phyloP scores from a whole-genome alignment of 2,797 vertebrate genomes.

The Tiaroga cobitis region DNA sequence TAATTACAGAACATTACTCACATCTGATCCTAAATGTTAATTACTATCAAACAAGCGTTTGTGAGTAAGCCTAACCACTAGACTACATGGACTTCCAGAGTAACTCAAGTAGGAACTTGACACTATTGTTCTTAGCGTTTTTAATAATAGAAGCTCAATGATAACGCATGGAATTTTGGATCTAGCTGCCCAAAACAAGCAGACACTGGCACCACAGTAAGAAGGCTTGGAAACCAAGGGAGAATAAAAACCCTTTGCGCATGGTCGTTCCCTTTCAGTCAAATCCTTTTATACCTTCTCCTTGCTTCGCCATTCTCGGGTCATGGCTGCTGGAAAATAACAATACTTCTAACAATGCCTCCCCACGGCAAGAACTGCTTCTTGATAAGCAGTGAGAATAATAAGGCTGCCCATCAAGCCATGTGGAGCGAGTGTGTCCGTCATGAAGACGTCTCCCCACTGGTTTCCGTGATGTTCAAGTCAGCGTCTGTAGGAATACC shows the following conservation, averaged over 20 bases:
- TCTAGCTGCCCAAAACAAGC: slow-evolving; percentile 38
- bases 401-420: slow-evolving; percentile 57
- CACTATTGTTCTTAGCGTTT: background rate
- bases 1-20: slow-evolving; percentile 17
- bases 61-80: slow-evolving; percentile 5
- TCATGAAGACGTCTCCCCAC: slow-evolving; percentile 82
- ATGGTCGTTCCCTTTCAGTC: slow-evolving; percentile 32
- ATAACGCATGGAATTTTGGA: slow-evolving; percentile 7
- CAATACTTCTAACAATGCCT: slow-evolving; percentile 61
- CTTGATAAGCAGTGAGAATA: slow-evolving; percentile 41
- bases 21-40: slow-evolving; percentile 24
- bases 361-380: slow-evolving; percentile 58
- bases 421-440: slow-evolving; percentile 64
- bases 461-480: slow-evolving; percentile 82
- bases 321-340: slow-evolving; percentile 30
- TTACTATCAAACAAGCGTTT: slow-evolving; percentile 8
- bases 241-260: slow-evolving; percentile 14
- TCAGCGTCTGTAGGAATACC: slow-evolving; percentile 69
- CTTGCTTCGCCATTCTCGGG: slow-evolving; percentile 12
- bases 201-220: slow-evolving; percentile 30
- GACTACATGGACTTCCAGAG: slow-evolving; percentile 32
- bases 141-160: slow-evolving; percentile 27
- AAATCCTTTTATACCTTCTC: no score
- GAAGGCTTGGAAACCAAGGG: background rate
- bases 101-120: slow-evolving; percentile 12